phyloP scores from a whole-genome alignment of 2,113 vertebrate species.

The Corydoras sp. region DNA sequence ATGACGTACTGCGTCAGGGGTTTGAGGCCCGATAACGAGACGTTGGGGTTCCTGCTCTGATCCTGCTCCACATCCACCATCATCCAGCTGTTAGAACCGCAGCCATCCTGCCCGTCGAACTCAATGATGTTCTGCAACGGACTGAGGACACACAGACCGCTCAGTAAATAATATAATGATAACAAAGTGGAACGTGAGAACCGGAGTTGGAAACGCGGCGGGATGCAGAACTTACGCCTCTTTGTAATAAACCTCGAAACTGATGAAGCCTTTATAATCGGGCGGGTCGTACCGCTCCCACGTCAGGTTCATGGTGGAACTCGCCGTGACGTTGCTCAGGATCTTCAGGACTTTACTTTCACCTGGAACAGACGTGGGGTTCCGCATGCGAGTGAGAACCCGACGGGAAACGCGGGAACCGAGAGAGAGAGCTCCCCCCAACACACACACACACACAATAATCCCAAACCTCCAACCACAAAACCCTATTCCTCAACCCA shows the following conservation, averaged over 20 bases:
- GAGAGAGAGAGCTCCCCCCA: no score
- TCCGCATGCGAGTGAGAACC: no score
- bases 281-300: slow-evolving; percentile 89
- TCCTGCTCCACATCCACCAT: slow-evolving; percentile 90
- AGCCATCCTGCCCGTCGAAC: slow-evolving; percentile 90
- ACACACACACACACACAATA: no score
- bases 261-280: slow-evolving; percentile 91
- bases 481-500: no score
- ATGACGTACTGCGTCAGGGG: slow-evolving; percentile 95
- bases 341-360: slow-evolving; percentile 85
- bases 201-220: no score
- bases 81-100: slow-evolving; percentile 97
- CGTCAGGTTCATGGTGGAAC: slow-evolving; percentile 81
- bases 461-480: no score
- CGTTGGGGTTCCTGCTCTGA: slow-evolving; percentile 79
- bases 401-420: no score
- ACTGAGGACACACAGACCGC: slow-evolving; percentile 36
- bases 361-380: slow-evolving; percentile 58
- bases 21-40: slow-evolving; percentile 78
- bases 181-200: no score
- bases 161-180: no score
- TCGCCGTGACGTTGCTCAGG: slow-evolving; percentile 81
- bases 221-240: slow-evolving; percentile 81
- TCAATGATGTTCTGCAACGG: slow-evolving; percentile 85
- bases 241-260: slow-evolving; percentile 97